Evolutionary conservation across 2,888 invertebrate species (phyloP).

Genomic region (Willowsia nigromaculata): DNA sequence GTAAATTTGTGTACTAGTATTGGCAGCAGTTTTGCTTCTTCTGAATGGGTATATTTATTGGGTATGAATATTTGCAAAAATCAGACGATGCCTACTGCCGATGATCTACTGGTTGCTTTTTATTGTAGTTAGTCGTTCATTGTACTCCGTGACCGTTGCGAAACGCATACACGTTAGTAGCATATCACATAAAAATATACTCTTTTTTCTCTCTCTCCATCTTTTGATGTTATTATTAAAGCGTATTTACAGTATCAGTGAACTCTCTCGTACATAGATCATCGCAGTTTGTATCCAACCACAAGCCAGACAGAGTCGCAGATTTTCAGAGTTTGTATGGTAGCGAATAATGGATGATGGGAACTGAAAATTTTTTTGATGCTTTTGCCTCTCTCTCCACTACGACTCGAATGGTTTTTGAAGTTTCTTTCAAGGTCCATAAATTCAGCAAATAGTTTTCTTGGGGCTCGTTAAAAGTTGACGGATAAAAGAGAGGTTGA

Average conservation of each 20-base stretch:
- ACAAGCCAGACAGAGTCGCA: slow-evolving; percentile 41
- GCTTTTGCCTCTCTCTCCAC: background rate
- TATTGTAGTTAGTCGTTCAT: slow-evolving; percentile 42
- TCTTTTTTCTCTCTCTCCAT: background rate
- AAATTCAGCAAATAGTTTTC: slow-evolving; percentile 52
- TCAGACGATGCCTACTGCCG: background rate
- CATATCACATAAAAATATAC: background rate
- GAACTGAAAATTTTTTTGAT: background rate
- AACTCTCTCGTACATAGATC: slow-evolving; percentile 20
- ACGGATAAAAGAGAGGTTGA: slow-evolving; percentile 51
- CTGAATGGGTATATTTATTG: too few relatives aligned
- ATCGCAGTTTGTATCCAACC: too few relatives aligned
- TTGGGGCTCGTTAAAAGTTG: slow-evolving; percentile 44
- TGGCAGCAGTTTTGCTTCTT: background rate
- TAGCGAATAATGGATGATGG: background rate
- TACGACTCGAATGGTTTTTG: background rate
- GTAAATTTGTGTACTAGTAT: background rate
- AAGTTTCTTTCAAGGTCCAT: slow-evolving; percentile 57
- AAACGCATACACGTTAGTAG: slow-evolving; percentile 42
- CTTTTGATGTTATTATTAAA: slow-evolving; percentile 14
- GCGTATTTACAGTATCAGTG: slow-evolving; percentile 42
- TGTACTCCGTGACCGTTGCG: slow-evolving; percentile 54
- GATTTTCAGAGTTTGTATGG: background rate
- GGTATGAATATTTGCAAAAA: slow-evolving; percentile 47
- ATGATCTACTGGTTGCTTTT: background rate